phyloP scores from a whole-genome alignment of 2,113 vertebrate genomes.

The Thalassoma bifasciatum region DNA sequence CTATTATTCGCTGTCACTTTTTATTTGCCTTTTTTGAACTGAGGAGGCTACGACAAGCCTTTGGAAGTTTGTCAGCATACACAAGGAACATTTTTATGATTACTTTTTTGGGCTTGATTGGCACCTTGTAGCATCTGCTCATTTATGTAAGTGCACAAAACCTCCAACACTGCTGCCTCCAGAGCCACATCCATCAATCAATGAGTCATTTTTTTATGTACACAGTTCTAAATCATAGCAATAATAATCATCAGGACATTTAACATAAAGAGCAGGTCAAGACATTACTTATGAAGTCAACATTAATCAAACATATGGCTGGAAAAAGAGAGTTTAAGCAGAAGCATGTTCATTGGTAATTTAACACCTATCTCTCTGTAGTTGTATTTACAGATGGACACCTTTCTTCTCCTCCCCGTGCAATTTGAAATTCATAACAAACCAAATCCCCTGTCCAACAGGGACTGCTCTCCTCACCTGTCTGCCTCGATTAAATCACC shows the following conservation, averaged over 20 bases:
- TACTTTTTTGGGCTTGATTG: constrained; percentile 8
- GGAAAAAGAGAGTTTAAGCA: neutral
- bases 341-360: neutral
- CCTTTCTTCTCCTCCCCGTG: neutral
- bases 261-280: no score
- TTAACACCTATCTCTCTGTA: neutral
- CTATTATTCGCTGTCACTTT: constrained; percentile 37
- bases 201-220: no score
- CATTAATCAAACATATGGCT: neutral
- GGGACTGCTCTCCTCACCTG: constrained; percentile 23
- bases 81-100: constrained; percentile 2
- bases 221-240: no score
- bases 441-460: constrained; percentile 4
- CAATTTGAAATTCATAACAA: constrained; percentile 17
- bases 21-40: constrained; percentile 32
- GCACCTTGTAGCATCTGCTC: neutral
- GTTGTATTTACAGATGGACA: neutral
- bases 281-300: no score
- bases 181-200: no score
- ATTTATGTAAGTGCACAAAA: neutral
- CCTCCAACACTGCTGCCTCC: neutral
- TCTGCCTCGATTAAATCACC: constrained; percentile 26
- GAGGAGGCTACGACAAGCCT: constrained; percentile 17
- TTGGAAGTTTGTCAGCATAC: constrained; percentile 18
- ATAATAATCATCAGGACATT: no score